A percentile compares a stretch with the other conserved stretches of the same genome.
Conservation (phyloP, 1,140 invertebrate species). For the Mamestra configurata region DNA sequence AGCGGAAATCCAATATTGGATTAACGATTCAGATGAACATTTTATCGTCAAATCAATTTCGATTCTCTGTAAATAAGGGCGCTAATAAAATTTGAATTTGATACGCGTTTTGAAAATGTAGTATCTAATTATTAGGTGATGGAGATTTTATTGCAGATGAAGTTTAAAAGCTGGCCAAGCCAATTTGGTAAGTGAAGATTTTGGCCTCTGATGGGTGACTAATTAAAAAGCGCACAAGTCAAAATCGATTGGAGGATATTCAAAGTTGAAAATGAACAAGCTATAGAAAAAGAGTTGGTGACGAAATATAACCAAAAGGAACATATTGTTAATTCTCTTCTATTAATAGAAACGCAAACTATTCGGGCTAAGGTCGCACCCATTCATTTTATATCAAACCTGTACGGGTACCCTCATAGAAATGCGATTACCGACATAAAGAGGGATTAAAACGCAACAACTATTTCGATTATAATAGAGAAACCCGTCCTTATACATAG, state of each 20-base stretch:
- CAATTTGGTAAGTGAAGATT: too few relatives aligned
- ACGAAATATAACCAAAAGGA: too few relatives aligned
- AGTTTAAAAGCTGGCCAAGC: not conserved
- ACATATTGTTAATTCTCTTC: not conserved
- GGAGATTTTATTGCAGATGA: slow-evolving; percentile 8
- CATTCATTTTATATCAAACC: slow-evolving; percentile 14
- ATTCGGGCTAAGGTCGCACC: not conserved
- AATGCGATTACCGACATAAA: slow-evolving; percentile 39
- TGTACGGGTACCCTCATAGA: slow-evolving; percentile 12
- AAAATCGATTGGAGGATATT: too few relatives aligned
- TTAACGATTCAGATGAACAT: slow-evolving; percentile 47
- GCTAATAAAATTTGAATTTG: slow-evolving; percentile 27
- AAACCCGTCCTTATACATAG: not conserved
- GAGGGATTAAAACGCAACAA: slow-evolving; percentile 42
- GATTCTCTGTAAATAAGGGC: slow-evolving; percentile 36
- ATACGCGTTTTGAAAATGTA: slow-evolving; percentile 15
- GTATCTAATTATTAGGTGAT: slow-evolving; percentile 32
- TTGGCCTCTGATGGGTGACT: too few relatives aligned
- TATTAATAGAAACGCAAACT: not conserved
- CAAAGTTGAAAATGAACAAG: too few relatives aligned
- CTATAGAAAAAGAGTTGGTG: too few relatives aligned
- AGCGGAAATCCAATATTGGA: slow-evolving; percentile 50
- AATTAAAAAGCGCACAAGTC: too few relatives aligned
- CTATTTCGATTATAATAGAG: slow-evolving; percentile 37
- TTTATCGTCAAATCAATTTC: slow-evolving; percentile 46